Evolutionary conservation across 2,113 vertebrate genomes (phyloP), one percentile per base, ranked within the genome.

Genomic region (Reinhardtius hippoglossoides): DNA sequence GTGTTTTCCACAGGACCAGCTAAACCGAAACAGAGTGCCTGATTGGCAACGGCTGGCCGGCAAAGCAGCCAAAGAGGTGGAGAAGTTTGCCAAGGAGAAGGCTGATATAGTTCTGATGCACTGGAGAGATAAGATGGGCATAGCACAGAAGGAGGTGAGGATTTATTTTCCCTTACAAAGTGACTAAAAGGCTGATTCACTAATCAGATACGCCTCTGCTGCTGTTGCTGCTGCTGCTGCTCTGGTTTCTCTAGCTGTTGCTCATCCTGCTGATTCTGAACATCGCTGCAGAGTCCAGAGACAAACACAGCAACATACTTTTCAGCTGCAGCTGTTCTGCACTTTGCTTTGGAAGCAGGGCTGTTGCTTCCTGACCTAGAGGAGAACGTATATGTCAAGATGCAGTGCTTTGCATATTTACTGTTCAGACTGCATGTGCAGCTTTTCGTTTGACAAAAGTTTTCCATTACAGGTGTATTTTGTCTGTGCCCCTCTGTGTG

Each of bases 51-150:
- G 98, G 67, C 87, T 99, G 46, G 98, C 98, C 58, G 98, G 98
- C 82, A 99, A 98, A 95, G 98, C 98, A 90, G 98, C 98, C 18
- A 99, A 99, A 92, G 98, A 99, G 89, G 97, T 99, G 74, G 98
- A 99, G 89, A 99, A 99, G 93, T 99, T 99, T 90, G 97, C 98
- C 92, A 99, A 99, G 95, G 98, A 99, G 82, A 99, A 99, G 88
- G 94, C 98, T 3, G 98, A 99, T 88, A 23, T 98, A 0, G 96
- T 99, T 70, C 93, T 99, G 84, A 97, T 99, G 96, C 98, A 99
- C 90, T 99, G 98, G 98, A 96, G 98, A 74, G 98, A 99, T 72
- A 96, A 98, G 86, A 99, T 99, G 98, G 98, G 98, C 81, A 98
- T 99, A 77, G 96, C 96, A 71, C 98, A 99, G 76, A 99, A 99